phyloP scores from a whole-genome alignment of 92 coral and sea anemone species.

The Chrysogorgia sp. region DNA sequence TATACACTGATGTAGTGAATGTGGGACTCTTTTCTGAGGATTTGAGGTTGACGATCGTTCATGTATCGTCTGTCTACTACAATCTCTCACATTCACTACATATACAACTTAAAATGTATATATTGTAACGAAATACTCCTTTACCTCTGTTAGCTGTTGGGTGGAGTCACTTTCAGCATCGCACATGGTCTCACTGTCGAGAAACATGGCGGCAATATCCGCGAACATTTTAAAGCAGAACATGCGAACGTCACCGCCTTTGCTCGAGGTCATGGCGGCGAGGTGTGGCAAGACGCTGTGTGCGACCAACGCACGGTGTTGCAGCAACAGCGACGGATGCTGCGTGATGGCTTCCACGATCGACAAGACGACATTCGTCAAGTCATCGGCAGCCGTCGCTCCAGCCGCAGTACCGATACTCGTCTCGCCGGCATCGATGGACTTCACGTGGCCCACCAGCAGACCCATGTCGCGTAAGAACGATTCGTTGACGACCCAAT shows the following conservation, averaged over 20 bases:
- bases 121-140: neutral
- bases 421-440: conserved; percentile 86
- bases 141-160: conserved; percentile 22
- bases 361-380: conserved; percentile 82
- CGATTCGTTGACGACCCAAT: conserved; percentile 60
- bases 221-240: conserved; percentile 93
- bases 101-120: too few relatives aligned
- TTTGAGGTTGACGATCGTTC: too few relatives aligned
- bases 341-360: conserved; percentile 93
- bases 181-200: conserved; percentile 79
- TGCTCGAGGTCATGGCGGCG: conserved; percentile 79
- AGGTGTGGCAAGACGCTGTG: conserved; percentile 80
- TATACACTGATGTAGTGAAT: too few relatives aligned
- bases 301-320: conserved; percentile 70
- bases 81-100: too few relatives aligned
- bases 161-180: conserved; percentile 27
- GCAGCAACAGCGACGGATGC: conserved; percentile 86
- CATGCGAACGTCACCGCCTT: conserved; percentile 86
- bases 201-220: conserved; percentile 88
- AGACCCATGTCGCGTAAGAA: conserved; percentile 72
- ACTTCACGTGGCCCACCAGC: conserved; percentile 73
- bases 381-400: conserved; percentile 77
- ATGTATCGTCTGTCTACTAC: too few relatives aligned
- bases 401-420: conserved; percentile 94
- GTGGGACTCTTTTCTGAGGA: too few relatives aligned